Percentiles rank a stretch among this genome's conserved stretches.
Evolutionary conservation across 2,797 vertebrate genomes (phyloP).

Genomic region (Chloroceryle inda): DNA sequence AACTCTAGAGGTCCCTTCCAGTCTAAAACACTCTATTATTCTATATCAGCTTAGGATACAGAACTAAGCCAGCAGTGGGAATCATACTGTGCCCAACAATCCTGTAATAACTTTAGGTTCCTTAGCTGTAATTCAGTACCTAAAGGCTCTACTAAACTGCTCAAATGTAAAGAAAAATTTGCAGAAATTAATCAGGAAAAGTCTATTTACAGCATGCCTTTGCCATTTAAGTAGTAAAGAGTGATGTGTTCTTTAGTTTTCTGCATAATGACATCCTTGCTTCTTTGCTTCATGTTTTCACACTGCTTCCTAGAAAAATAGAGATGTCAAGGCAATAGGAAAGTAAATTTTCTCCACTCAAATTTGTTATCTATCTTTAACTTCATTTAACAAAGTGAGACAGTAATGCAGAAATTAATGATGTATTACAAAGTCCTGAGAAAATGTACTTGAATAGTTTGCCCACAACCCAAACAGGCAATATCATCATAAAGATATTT

Average conservation of each 20-base stretch:
- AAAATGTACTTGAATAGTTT: background rate
- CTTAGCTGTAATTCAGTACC: background rate
- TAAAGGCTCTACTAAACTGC: background rate
- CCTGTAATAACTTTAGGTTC: background rate
- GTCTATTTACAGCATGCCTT: background rate
- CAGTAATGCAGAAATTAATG: background rate
- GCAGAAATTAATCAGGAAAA: background rate
- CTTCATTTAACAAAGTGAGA: background rate
- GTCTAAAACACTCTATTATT: background rate
- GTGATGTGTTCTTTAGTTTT: background rate
- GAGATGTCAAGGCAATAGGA: background rate
- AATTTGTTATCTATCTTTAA: background rate
- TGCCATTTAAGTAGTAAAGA: background rate
- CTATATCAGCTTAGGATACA: background rate
- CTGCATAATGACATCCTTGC: background rate
- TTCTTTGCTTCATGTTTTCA: background rate
- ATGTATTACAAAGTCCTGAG: background rate
- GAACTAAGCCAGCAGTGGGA: background rate
- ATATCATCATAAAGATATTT: background rate
- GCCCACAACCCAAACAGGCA: background rate
- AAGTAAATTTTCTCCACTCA: background rate
- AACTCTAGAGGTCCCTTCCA: no score
- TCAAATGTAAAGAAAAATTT: background rate
- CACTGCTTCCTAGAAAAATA: background rate
- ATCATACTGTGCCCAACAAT: accelerated